Percentiles rank a stretch among this genome's conserved stretches.
Conservation (phyloP, 2,113 vertebrate genomes). For the Melanotaenia duboulayi region DNA sequence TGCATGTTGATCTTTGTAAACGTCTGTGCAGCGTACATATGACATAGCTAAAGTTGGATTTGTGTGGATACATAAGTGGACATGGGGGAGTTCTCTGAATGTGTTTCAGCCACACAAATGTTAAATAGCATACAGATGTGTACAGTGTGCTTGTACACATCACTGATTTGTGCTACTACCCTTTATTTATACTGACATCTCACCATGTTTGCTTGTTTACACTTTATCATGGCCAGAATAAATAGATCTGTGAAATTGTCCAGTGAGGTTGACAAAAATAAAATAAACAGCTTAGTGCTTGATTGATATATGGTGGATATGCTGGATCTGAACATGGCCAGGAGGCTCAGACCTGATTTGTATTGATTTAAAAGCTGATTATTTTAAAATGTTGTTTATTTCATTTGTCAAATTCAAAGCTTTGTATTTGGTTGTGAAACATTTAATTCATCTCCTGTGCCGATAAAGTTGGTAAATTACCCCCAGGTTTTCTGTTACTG, state of each 20-base stretch:
- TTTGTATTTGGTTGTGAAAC: neutral
- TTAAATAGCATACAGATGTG: conserved; percentile 34
- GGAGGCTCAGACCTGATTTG: neutral
- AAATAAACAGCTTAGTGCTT: neutral
- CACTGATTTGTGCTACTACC: conserved; percentile 25
- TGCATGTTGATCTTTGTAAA: conserved; percentile 34
- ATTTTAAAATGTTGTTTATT: neutral
- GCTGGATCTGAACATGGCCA: too few species aligned
- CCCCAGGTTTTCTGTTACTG: conserved; percentile 3
- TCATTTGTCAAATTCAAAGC: neutral
- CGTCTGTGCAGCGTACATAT: conserved; percentile 16
- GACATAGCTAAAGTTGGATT: conserved; percentile 16
- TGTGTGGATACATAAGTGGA: conserved; percentile 1
- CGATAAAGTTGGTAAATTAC: neutral
- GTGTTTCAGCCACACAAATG: conserved; percentile 13
- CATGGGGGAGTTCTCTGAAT: conserved; percentile 11
- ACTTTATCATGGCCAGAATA: neutral
- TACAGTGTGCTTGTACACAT: conserved; percentile 6
- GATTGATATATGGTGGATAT: too few species aligned
- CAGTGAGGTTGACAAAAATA: neutral
- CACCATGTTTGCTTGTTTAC: neutral
- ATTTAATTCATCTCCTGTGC: neutral
- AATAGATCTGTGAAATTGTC: neutral
- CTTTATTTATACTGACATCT: conserved; percentile 4
- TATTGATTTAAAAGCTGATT: neutral